These are phyloP conservation scores for Triops cancriformis DNA, from an alignment of 1,140 invertebrate genomes.

Conservation along the genomic window DNA sequence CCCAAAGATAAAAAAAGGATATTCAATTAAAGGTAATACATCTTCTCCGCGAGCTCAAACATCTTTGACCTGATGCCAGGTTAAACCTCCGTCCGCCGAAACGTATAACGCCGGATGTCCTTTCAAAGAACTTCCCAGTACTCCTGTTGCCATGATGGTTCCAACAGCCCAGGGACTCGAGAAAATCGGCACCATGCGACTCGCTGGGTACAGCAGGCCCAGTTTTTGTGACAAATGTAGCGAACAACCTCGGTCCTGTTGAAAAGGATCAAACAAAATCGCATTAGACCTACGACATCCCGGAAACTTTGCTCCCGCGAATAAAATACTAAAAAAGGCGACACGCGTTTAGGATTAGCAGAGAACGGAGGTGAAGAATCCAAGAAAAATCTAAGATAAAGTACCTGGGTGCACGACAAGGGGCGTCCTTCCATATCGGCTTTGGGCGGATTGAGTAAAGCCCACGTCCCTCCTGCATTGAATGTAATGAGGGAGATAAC, in stretches of 20 bases:
- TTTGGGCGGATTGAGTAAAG: conserved; percentile 54
- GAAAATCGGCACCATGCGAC: conserved; percentile 68
- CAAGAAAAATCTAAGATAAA: background rate
- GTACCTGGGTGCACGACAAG: conserved; percentile 50
- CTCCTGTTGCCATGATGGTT: conserved; percentile 73
- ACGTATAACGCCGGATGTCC: conserved; percentile 68
- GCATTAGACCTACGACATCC: too few relatives aligned
- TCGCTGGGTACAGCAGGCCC: conserved; percentile 67
- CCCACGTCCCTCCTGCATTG: conserved; percentile 79
- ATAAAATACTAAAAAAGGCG: conserved; percentile 28
- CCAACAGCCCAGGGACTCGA: conserved; percentile 78
- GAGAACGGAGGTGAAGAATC: too few relatives aligned
- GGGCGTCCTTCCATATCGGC: conserved; percentile 55
- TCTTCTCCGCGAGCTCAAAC: background rate
- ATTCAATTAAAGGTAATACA: background rate
- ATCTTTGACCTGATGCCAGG: conserved; percentile 61
- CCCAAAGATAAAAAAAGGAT: conserved; percentile 35
- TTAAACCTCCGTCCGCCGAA: conserved; percentile 72
- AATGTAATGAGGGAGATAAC: conserved; percentile 73
- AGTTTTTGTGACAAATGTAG: conserved; percentile 80
- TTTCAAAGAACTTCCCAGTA: conserved; percentile 65
- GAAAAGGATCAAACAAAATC: conserved; percentile 7
- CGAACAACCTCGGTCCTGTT: conserved; percentile 55
- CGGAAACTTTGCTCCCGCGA: background rate
- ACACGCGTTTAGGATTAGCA: background rate